Conservation (phyloP, 2,797 vertebrate species). For the Amblyraja radiata region DNA sequence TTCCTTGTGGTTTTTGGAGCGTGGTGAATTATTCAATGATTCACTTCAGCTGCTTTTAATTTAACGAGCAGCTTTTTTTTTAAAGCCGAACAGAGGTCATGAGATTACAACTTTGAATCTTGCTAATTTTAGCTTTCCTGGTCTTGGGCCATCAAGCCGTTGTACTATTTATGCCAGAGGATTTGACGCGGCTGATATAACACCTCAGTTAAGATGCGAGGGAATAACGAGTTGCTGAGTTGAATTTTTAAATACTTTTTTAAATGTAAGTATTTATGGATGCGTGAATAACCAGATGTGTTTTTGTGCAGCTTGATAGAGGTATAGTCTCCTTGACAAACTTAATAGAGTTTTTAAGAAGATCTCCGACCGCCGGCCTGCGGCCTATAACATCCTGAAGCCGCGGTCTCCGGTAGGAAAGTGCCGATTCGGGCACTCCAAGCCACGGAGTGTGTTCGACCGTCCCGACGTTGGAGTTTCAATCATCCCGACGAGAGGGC, state of each 20-base stretch:
- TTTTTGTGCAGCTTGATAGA: background rate
- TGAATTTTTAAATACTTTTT: background rate
- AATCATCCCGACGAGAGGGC: no score
- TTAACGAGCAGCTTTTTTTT: background rate
- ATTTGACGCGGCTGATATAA: background rate
- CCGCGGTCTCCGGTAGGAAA: no score
- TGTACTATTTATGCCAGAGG: background rate
- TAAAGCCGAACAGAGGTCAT: background rate
- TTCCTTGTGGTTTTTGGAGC: background rate
- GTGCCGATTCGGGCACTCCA: no score
- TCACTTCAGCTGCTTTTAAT: background rate
- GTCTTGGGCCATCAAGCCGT: background rate
- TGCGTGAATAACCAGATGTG: background rate
- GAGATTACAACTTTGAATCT: background rate
- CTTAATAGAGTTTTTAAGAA: background rate
- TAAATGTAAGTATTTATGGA: background rate
- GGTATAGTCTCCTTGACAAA: background rate
- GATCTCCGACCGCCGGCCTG: no score
- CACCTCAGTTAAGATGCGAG: background rate
- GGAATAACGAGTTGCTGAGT: background rate
- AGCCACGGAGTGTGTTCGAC: no score
- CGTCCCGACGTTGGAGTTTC: no score
- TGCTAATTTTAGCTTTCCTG: background rate
- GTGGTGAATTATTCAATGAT: background rate
- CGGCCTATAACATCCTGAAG: no score